Conservation (phyloP, 2,797 vertebrate genomes). For the Dryobates pubescens region DNA sequence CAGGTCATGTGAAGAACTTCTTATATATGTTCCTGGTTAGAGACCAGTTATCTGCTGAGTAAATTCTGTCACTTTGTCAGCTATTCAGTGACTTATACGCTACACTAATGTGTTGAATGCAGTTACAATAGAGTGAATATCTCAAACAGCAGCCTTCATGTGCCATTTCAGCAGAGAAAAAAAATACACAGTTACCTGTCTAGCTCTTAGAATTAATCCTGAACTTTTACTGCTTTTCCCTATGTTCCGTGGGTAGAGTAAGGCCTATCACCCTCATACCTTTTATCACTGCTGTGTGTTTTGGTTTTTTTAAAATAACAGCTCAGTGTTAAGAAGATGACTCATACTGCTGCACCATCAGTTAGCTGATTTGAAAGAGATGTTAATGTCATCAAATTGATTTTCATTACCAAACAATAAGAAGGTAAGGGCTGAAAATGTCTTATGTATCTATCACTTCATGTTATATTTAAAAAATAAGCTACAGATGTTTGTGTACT, state of each 20-base stretch:
- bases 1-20: not conserved
- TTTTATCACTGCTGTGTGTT: not conserved
- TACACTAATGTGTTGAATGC: not conserved
- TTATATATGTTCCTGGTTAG: not conserved
- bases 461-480: not conserved
- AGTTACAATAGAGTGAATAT: not conserved
- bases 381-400: slow-evolving; percentile 7
- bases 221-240: not conserved
- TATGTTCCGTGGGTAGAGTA: not conserved
- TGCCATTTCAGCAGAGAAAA: not conserved
- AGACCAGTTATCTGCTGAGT: not conserved
- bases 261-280: not conserved
- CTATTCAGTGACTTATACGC: not conserved
- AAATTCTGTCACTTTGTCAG: not conserved
- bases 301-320: not conserved
- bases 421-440: slow-evolving; percentile 5
- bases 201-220: not conserved
- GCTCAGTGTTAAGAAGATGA: not conserved
- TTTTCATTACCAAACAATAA: slow-evolving; percentile 36
- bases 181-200: not conserved
- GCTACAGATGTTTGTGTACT: not conserved
- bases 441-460: not conserved
- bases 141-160: not conserved
- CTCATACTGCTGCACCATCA: slow-evolving; percentile 37
- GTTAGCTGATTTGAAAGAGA: slow-evolving; percentile 19